Conservation (phyloP, 2,888 invertebrate genomes). For the Ferdinandea cuprea region DNA sequence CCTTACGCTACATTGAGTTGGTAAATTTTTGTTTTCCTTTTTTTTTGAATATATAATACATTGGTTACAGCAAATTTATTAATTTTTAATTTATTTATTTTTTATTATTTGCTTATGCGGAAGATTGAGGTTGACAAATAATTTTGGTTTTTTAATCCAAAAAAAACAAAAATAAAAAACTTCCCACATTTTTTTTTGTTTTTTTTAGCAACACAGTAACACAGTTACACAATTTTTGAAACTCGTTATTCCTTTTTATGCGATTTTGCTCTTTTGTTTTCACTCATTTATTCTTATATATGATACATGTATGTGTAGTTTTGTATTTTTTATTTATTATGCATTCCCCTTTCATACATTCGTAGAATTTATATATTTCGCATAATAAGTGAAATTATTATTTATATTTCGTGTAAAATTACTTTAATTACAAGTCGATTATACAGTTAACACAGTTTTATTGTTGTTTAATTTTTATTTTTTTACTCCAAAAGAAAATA, state of each 20-base stretch:
- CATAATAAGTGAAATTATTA: constrained; percentile 26
- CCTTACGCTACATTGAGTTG: constrained; percentile 67
- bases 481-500: background rate
- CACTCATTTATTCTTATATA: constrained; percentile 50
- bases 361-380: constrained; percentile 30
- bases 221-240: constrained; percentile 67
- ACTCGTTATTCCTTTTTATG: constrained; percentile 59
- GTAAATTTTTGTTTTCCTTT: constrained; percentile 26
- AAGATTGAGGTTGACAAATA: constrained; percentile 63
- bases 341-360: constrained; percentile 25
- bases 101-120: constrained; percentile 51
- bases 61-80: constrained; percentile 65
- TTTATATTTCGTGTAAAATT: constrained; percentile 22
- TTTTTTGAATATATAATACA: constrained; percentile 61
- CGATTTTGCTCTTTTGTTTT: constrained; percentile 29
- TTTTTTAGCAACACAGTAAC: constrained; percentile 47
- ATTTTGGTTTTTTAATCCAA: constrained; percentile 13
- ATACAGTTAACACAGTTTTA: constrained; percentile 49
- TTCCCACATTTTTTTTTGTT: no score
- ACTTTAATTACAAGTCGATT: constrained; percentile 28
- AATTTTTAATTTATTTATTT: constrained; percentile 26
- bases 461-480: constrained; percentile 32
- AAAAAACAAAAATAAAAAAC: no score
- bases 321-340: constrained; percentile 5
- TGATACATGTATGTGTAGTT: background rate